Evolutionary conservation across 1,140 invertebrate genomes (phyloP).

Genomic region (Hyles euphorbiae): DNA sequence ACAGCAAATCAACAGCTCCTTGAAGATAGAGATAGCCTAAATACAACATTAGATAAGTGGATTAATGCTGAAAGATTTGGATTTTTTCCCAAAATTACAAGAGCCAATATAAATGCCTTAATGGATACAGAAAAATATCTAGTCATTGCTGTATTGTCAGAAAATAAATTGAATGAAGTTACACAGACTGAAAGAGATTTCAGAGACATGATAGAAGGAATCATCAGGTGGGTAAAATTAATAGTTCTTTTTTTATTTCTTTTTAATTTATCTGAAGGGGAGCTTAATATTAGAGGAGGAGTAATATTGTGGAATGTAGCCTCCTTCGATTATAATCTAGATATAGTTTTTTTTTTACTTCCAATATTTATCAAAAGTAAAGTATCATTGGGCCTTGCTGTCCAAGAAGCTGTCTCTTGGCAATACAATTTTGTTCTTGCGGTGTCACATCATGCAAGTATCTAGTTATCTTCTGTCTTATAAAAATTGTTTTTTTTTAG

Average conservation of each 20-base stretch:
- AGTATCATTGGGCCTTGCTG: no score
- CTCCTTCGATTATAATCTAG: no score
- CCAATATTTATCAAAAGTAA: no score
- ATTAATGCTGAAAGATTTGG: conserved; percentile 93
- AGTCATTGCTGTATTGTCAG: conserved; percentile 90
- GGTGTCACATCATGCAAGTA: no score
- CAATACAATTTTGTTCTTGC: no score
- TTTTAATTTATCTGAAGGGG: no score
- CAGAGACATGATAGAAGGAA: conserved; percentile 88
- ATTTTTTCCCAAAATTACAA: conserved; percentile 91
- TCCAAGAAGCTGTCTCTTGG: no score
- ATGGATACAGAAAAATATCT: conserved; percentile 90
- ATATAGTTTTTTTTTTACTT: no score
- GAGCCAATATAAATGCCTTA: conserved; percentile 89
- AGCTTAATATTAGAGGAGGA: no score
- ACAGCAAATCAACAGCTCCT: conserved; percentile 66
- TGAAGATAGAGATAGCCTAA: conserved; percentile 76
- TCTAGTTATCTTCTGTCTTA: no score
- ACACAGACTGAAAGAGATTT: conserved; percentile 89
- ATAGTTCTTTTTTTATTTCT: conserved; percentile 3
- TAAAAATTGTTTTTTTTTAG: conserved; percentile 41
- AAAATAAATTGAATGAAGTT: conserved; percentile 90
- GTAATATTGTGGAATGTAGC: no score
- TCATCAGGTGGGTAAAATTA: conserved; percentile 76
- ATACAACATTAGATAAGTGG: conserved; percentile 87